Evolutionary conservation across 2,113 vertebrate genomes (phyloP).

Genomic region (Rhabdomys dilectus): DNA sequence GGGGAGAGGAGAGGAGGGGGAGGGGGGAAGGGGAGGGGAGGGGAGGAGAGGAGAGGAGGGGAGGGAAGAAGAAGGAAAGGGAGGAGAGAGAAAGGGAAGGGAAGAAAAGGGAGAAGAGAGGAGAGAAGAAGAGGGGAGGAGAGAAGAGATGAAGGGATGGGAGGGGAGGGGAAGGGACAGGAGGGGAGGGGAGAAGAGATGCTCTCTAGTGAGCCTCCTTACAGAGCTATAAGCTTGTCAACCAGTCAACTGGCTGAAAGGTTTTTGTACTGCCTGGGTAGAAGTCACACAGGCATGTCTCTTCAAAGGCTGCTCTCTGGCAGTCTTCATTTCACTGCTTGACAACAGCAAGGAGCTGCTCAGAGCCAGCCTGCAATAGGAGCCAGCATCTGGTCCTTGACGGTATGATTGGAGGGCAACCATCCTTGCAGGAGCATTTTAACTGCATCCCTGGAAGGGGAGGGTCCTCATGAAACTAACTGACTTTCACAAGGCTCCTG

Average conservation of each 20-base stretch:
- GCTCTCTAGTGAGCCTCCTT: background rate
- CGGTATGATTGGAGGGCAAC: no score
- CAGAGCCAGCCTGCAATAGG: background rate
- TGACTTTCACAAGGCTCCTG: background rate
- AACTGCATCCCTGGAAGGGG: background rate
- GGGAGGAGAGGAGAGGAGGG: accelerated
- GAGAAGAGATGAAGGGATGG: accelerated
- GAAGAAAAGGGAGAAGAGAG: accelerated
- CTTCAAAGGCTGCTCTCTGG: background rate
- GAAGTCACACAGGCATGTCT: background rate
- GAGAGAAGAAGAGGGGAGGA: accelerated
- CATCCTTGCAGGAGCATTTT: background rate
- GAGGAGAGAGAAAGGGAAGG: accelerated
- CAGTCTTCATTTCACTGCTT: background rate
- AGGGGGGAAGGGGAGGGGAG: accelerated
- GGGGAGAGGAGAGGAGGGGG: no score
- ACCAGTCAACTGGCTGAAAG: background rate
- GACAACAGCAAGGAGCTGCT: no score
- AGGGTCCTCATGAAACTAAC: background rate
- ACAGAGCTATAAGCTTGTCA: background rate
- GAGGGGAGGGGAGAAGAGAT: background rate
- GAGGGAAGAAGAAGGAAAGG: accelerated
- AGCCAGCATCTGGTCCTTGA: background rate
- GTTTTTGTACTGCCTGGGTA: background rate
- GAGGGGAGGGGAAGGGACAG: accelerated